These are phyloP conservation scores for Diachasmimorpha longicaudata DNA, from an alignment of 1,140 invertebrate species.

Conservation along the genomic window DNA sequence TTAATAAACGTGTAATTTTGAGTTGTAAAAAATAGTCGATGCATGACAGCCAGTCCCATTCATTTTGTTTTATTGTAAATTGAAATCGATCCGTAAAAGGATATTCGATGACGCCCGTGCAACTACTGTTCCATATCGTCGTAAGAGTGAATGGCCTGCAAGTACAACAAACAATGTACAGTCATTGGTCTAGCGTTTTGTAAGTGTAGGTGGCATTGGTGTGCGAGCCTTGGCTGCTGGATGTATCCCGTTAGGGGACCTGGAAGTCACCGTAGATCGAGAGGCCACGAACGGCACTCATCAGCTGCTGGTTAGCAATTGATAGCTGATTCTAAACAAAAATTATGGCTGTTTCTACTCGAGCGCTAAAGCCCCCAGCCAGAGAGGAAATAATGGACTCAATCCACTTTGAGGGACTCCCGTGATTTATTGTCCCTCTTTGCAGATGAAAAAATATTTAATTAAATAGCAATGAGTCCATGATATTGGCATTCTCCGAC, in stretches of 20 bases:
- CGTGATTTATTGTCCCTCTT: too few relatives aligned
- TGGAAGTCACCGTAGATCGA: conserved; percentile 45
- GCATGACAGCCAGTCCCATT: neutral
- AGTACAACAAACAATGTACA: conserved; percentile 1
- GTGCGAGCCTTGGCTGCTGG: neutral
- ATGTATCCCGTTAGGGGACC: conserved; percentile 59
- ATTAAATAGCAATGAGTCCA: too few relatives aligned
- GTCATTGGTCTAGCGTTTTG: neutral
- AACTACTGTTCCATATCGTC: conserved; percentile 1
- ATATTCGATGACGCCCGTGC: neutral
- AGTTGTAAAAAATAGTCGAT: neutral
- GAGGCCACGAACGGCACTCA: neutral
- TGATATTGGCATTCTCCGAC: too few relatives aligned
- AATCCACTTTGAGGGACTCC: neutral
- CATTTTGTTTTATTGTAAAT: neutral
- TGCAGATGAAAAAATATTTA: too few relatives aligned
- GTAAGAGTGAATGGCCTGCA: conserved; percentile 5
- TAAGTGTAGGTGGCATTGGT: conserved; percentile 1
- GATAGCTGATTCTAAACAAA: neutral
- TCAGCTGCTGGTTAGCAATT: neutral
- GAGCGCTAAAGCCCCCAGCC: neutral
- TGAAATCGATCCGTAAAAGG: conserved; percentile 5
- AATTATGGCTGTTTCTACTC: neutral
- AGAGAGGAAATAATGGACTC: neutral
- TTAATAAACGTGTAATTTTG: neutral